Base-by-base conservation (phyloP, 2,797 vertebrate genomes). In the Lycodopsis pacificus region DNA sequence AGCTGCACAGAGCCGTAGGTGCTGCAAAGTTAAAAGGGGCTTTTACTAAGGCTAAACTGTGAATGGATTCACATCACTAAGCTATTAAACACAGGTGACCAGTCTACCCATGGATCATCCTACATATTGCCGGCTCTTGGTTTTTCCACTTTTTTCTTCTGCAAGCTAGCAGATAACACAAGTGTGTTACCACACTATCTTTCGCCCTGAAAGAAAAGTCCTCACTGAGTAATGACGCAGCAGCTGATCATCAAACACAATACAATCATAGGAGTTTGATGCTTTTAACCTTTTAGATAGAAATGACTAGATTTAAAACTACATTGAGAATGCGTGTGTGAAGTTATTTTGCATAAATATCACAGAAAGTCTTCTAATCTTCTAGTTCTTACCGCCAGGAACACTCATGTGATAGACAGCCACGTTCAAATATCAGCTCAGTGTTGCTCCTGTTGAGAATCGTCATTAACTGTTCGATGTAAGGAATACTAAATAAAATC, bases 21-120 rank as follows among this genome's bases (percentile, higher is more conserved):
- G 78, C 75, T 65, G 73, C 68, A 76, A 63, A 73, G 80, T 67
- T 83, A 82, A 86, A 59, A 77, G 62, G 62, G 42, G 54, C 56
- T 73, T 83, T 91, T 89, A 81, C 83, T 71, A 61, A 79, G 76
- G 83, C 70, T 85, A 81, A 88, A 88, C 77, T 80, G 65, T 75
- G 80, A 88, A 85, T 74, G 65, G 82, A 78, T 88, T 80, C 38
- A 30, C 77, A 76, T 72, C 68, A 63, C 34, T 56, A 46, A 70
- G 46, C n/a, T 38, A 38, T 48, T 36, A 4, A 40, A 66, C 51
- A 62, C 65, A 82, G 65, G 72, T 82, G 75, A 72, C 68, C 67
- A 34, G 27, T 73, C 56, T 40, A 44, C 48, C 22, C n/a, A 73
- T 76, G 76, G 63, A 74, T 75, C 65, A 48, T 66, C 13, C n/a